phyloP scores from a whole-genome alignment of 2,113 vertebrate species.

The Gopherus evgoodei region DNA sequence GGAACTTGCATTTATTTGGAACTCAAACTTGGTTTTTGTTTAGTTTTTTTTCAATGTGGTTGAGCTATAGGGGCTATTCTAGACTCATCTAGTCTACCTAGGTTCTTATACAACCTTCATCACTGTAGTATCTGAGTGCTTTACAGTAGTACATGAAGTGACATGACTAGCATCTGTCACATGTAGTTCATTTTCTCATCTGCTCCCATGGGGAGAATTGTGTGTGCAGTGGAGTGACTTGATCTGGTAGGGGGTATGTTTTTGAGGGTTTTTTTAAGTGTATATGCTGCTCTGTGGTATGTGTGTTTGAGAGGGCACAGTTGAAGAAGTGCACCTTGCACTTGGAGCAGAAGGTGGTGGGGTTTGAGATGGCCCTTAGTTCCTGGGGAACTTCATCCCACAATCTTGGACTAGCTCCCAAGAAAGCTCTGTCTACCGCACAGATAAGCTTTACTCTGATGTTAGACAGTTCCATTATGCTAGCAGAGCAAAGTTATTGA shows the following conservation, averaged over 20 bases:
- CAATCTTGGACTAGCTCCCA: neutral
- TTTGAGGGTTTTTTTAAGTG: neutral
- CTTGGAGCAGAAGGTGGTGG: neutral
- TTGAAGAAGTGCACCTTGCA: neutral
- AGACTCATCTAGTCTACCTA: too few relatives aligned
- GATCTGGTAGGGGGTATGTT: too few relatives aligned
- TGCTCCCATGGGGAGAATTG: neutral
- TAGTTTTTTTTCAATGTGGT: too few relatives aligned
- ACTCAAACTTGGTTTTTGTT: too few relatives aligned
- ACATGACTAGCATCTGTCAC: too few relatives aligned
- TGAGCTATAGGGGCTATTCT: too few relatives aligned
- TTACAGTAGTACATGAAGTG: neutral
- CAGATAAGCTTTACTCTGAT: neutral
- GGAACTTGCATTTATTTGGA: too few relatives aligned
- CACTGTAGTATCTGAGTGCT: neutral
- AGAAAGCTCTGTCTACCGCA: neutral
- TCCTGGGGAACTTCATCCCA: neutral
- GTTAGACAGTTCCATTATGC: neutral
- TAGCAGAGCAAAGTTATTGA: neutral
- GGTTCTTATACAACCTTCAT: too few relatives aligned
- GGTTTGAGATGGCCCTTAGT: neutral
- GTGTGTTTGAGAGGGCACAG: neutral
- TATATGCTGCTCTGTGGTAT: neutral
- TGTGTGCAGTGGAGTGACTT: neutral
- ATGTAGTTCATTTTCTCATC: too few relatives aligned